These are phyloP conservation scores for Theretra japonica DNA, from an alignment of 2,888 invertebrate species.

Conservation along the genomic window DNA sequence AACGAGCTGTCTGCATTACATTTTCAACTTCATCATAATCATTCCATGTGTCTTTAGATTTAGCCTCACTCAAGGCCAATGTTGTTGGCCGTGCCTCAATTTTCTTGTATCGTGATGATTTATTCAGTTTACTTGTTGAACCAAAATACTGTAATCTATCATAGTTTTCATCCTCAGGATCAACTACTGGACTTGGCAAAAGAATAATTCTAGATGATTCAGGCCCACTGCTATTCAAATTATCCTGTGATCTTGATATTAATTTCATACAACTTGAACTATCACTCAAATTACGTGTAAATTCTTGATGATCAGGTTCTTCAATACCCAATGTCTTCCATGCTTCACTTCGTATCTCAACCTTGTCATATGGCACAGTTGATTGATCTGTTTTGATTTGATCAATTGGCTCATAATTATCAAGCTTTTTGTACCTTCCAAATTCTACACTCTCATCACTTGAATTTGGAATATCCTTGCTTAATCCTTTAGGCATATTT, in stretches of 20 bases:
- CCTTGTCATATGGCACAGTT: constrained; percentile 88
- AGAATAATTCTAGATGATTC: constrained; percentile 84
- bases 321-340: constrained; percentile 92
- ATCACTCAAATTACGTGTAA: constrained; percentile 76
- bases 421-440: constrained; percentile 82
- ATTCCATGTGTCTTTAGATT: constrained; percentile 85
- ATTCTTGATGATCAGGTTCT: constrained; percentile 89
- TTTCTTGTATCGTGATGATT: constrained; percentile 88
- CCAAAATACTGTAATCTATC: constrained; percentile 93
- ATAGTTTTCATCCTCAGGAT: constrained; percentile 87
- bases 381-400: constrained; percentile 78
- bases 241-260: constrained; percentile 81
- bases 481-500: constrained; percentile 67
- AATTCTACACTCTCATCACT: constrained; percentile 77
- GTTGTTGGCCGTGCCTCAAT: constrained; percentile 86
- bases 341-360: constrained; percentile 91
- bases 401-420: constrained; percentile 80
- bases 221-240: constrained; percentile 74
- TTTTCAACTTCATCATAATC: constrained; percentile 91
- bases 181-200: constrained; percentile 77
- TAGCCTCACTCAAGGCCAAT: constrained; percentile 74
- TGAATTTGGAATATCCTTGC: constrained; percentile 68
- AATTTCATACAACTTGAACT: constrained; percentile 79
- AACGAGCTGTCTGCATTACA: constrained; percentile 87
- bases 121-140: constrained; percentile 88